Percentiles rank a stretch among this genome's conserved stretches.
phyloP scores from a whole-genome alignment of 2,888 invertebrate genomes.

The Heliconius charithonia region DNA sequence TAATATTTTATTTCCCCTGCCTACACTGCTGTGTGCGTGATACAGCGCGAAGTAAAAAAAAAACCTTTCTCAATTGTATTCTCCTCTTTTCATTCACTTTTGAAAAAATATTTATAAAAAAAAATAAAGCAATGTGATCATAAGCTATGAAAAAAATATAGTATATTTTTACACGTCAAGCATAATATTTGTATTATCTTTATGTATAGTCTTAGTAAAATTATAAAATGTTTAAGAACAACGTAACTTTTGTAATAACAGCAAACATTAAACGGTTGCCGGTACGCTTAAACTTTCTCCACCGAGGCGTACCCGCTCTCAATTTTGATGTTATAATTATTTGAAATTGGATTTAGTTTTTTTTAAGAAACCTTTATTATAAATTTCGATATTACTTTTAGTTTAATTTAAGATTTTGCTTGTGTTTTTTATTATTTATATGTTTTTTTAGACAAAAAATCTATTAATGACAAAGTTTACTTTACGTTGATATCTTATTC shows the following conservation, averaged over 20 bases:
- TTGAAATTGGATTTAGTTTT: slow-evolving; percentile 6
- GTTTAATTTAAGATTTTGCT: background rate
- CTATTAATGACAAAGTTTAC: no score
- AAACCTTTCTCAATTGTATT: no score
- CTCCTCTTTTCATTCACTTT: background rate
- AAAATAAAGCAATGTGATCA: background rate
- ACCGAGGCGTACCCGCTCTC: background rate
- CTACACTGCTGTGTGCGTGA: no score
- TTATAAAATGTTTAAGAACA: slow-evolving; percentile 34
- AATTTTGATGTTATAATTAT: slow-evolving; percentile 19
- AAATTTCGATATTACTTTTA: background rate
- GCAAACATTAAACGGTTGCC: slow-evolving; percentile 35
- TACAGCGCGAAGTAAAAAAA: no score
- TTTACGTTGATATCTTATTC: no score
- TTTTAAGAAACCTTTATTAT: background rate
- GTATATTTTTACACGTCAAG: background rate
- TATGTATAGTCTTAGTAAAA: slow-evolving; percentile 29
- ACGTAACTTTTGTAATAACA: slow-evolving; percentile 46
- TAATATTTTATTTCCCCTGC: no score
- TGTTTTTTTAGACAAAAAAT: no score
- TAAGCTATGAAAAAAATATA: background rate
- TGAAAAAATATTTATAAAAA: background rate
- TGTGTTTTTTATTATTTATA: no score
- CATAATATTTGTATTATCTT: background rate
- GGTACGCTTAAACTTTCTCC: slow-evolving; percentile 30